Base-by-base conservation (phyloP, 1,140 invertebrate species). In the Stenopsyche tienmushanensis region DNA sequence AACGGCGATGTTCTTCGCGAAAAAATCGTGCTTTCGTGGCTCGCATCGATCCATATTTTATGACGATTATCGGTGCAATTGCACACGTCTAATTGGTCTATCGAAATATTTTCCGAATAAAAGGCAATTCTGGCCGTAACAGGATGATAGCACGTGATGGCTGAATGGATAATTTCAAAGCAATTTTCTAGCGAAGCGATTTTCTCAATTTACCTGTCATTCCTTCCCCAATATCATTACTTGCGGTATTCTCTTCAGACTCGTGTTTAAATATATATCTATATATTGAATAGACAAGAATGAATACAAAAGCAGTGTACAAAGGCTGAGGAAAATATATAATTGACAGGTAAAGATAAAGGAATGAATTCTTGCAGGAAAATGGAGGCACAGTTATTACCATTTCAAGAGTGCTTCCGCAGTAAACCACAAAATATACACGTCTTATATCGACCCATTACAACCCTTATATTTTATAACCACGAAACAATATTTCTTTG, bases 121-220 rank as follows among this genome's bases (percentile, higher is more conserved):
- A 58, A 62, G 67, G 39, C 39, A 55, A 65, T 69, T 68, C 49
- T 17, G 63, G 26, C 24, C 58, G 41, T 57, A 54, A 21, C 42
- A 57, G 47, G 45, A 39, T 52, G 60, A 57, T 67, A 59, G 59
- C 66, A 63, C 57, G 66, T 67, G 60, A 67, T 52, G 66, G 66
- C 52, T 67, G 52, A 63, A 62, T 67, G 66, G 66, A 64, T 67
- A 67, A 67, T 67, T 67, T 59, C 66, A 57, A 66, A 62, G 65
- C 64, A 58, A 60, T 60, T 65, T 60, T 65, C 54, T 53, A 52
- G 26, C 53, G 49, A 59, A 55, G 57, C 64, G 62, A 66, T 70
- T 70, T 70, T 70, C 68, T 66, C 68, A 70, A 70, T 70, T 70
- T 70, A 29, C 59, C 60, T 70, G 68, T 70, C 68, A 70, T 59